These are phyloP conservation scores for Drosophila lini DNA, from an alignment of 1,140 invertebrate genomes.

Conservation along the genomic window DNA sequence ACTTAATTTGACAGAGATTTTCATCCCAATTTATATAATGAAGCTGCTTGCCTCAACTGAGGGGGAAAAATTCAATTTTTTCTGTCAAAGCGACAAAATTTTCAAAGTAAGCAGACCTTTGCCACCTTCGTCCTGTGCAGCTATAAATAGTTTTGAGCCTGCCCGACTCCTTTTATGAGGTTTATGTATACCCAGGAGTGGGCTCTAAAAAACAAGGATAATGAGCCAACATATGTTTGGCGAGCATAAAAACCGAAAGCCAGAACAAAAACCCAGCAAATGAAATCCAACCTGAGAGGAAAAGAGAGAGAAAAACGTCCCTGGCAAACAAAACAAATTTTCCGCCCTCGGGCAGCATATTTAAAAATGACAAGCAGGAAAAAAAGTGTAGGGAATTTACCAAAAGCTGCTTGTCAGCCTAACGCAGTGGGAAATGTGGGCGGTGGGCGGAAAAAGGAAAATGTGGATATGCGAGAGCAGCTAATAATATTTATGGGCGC, in stretches of 20 bases:
- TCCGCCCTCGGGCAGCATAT: constrained; percentile 59
- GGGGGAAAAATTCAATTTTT: constrained; percentile 22
- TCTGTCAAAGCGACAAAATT: constrained; percentile 13
- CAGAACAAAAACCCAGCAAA: constrained; percentile 27
- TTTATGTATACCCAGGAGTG: constrained; percentile 4
- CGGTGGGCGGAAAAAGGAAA: constrained; percentile 1
- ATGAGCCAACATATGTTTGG: constrained; percentile 66
- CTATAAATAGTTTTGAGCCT: constrained; percentile 37
- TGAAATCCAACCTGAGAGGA: constrained; percentile 17
- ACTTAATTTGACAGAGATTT: constrained; percentile 48
- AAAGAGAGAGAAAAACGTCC: constrained; percentile 7
- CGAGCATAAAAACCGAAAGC: constrained; percentile 27
- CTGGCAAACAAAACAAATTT: constrained; percentile 53
- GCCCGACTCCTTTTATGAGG: constrained; percentile 1
- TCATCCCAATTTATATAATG: constrained; percentile 52
- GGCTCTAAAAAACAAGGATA: constrained; percentile 55
- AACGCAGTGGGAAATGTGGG: not conserved
- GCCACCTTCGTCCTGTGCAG: constrained; percentile 11
- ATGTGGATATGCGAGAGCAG: constrained; percentile 34
- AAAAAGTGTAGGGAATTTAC: constrained; percentile 23
- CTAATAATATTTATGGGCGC: constrained; percentile 79
- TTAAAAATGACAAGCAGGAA: constrained; percentile 56
- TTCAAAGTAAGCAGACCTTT: constrained; percentile 32
- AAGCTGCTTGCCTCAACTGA: constrained; percentile 14
- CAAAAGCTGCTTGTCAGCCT: constrained; percentile 61